Evolutionary conservation across 2,797 vertebrate species (phyloP).

Genomic region (Masticophis lateralis): DNA sequence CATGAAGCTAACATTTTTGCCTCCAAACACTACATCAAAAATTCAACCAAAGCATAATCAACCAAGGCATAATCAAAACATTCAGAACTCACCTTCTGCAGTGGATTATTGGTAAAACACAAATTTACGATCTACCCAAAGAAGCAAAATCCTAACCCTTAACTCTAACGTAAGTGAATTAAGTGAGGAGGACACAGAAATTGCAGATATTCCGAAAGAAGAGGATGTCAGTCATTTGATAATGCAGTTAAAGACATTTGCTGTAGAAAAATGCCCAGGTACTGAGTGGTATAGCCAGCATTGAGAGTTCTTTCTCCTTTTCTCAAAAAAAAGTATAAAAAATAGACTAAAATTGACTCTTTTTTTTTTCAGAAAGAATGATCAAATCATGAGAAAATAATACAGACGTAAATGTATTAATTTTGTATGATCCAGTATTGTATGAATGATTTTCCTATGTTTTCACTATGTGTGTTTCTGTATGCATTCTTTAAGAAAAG

Average conservation of each 20-base stretch:
- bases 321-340: no score
- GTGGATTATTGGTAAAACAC: background rate
- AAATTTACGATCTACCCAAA: fast-evolving
- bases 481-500: background rate
- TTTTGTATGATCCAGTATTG: background rate
- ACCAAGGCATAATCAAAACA: background rate
- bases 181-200: background rate
- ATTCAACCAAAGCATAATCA: background rate
- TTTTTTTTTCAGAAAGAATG: background rate
- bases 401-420: background rate
- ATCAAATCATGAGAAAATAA: background rate
- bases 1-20: background rate
- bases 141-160: background rate
- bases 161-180: background rate
- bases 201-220: background rate
- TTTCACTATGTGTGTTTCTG: background rate
- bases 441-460: background rate
- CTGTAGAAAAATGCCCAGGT: background rate
- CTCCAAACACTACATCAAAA: background rate
- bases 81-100: background rate
- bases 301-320: background rate
- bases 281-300: background rate
- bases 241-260: background rate
- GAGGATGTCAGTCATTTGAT: background rate
- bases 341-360: background rate